Base-by-base conservation (phyloP, 1,140 invertebrate species). In the Trissolcus basalis region DNA sequence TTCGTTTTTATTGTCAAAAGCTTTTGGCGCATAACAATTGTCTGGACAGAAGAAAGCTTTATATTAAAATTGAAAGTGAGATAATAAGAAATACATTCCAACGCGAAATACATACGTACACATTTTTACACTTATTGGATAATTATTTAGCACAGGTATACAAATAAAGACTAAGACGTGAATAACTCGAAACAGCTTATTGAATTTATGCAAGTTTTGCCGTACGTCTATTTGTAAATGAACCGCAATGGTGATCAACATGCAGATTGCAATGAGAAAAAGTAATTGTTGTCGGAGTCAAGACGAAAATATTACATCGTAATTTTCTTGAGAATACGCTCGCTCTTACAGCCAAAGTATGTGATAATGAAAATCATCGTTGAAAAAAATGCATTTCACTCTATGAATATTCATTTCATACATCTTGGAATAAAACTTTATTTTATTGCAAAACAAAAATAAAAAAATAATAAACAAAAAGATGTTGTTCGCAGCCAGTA, bases 21-120 rank as follows among this genome's bases (percentile, higher is more conserved):
- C 27, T 58, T 51, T 36, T 14, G 43, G 19, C 19, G 6, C 19
- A 6, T 27, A 48, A 45, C 61, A 55, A 77, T 77, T 77, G 68
- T 71, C 74, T 77, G 74, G 45, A 16, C 74, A 77, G 74, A 77
- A 77, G 68, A 27, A 6, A 61, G 63, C 61, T 61, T 63, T 61
- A 53, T 63, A 71, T 77, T 53, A 63, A 77, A 77, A 77, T 71
- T 77, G 45, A 14, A 61, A 71, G 41, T 60, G 59, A 64, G 43
- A 76, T 48, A 55, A 27, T 70, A 44, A 59, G 55, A 70, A 60
- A 44, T 49, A 54, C 64, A 75, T 69, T 69, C 72, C 72, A 59
- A 49, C 61, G 50, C 51, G 51, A 76, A 53, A 59, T 10, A 27
- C 36, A 44, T 13, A 4, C 65, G 32, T 55, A 55, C 53, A 36